Conservation (phyloP, 2,888 invertebrate genomes). For the Ornithoptera priamus region DNA sequence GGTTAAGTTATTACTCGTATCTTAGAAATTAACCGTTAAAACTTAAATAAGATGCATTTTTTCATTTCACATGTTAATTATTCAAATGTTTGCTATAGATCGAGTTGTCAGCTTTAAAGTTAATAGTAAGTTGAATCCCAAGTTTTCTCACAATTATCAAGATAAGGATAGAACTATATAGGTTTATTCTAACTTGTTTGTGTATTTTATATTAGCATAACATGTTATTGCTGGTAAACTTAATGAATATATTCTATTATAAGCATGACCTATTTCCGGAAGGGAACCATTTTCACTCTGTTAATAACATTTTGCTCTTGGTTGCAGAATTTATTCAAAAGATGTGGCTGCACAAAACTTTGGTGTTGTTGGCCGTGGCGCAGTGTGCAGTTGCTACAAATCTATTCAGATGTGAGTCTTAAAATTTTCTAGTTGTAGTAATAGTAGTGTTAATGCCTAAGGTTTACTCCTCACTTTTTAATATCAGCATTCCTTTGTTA, state of each 20-base stretch:
- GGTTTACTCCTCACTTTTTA: background rate
- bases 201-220: too few relatives aligned
- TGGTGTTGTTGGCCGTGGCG: slow-evolving; percentile 50
- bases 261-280: background rate
- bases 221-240: too few relatives aligned
- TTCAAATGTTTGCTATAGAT: background rate
- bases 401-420: slow-evolving; percentile 52
- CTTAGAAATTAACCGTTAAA: background rate
- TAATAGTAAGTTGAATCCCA: background rate
- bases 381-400: slow-evolving; percentile 45
- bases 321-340: slow-evolving; percentile 49
- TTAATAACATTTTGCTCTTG: slow-evolving; percentile 32
- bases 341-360: slow-evolving; percentile 55
- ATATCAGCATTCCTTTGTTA: background rate
- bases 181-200: too few relatives aligned
- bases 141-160: too few relatives aligned
- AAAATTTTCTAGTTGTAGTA: background rate
- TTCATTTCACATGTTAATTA: background rate
- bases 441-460: background rate
- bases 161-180: too few relatives aligned
- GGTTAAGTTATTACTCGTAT: slow-evolving; percentile 9
- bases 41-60: background rate
- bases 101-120: background rate
- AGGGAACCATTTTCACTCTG: background rate
- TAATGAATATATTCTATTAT: background rate